Conservation (phyloP, 1,140 invertebrate genomes). For the Euwallacea fornicatus region DNA sequence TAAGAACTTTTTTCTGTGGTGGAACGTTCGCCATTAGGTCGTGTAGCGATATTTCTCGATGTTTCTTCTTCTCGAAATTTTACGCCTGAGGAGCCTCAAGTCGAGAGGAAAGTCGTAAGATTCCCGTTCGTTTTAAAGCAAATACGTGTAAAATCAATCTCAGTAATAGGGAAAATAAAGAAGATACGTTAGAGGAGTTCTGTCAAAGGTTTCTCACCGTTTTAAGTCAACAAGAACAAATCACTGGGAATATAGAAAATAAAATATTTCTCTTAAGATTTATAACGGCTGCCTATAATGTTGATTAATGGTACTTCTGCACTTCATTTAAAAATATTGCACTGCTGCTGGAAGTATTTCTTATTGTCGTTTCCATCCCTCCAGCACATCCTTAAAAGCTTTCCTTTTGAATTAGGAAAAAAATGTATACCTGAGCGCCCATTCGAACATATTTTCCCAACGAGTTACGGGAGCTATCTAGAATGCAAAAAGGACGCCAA, state of each 20-base stretch:
- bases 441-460: neutral
- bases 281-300: neutral
- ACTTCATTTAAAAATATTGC: neutral
- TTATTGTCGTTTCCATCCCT: neutral
- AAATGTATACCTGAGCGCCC: neutral
- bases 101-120: neutral
- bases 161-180: neutral
- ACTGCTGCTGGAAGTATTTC: neutral
- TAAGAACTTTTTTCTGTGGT: constrained; percentile 1
- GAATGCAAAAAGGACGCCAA: too few species aligned
- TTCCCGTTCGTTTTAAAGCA: neutral
- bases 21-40: neutral
- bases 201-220: neutral
- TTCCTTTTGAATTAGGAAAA: neutral
- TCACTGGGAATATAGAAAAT: neutral
- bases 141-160: constrained; percentile 3
- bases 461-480: neutral
- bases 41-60: too few species aligned
- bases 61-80: too few species aligned
- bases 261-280: neutral
- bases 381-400: neutral
- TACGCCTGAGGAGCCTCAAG: neutral
- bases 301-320: neutral
- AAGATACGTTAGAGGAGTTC: neutral
- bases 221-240: neutral